Conservation (phyloP, 1,140 invertebrate genomes). For the Caenorhabditis remanei region DNA sequence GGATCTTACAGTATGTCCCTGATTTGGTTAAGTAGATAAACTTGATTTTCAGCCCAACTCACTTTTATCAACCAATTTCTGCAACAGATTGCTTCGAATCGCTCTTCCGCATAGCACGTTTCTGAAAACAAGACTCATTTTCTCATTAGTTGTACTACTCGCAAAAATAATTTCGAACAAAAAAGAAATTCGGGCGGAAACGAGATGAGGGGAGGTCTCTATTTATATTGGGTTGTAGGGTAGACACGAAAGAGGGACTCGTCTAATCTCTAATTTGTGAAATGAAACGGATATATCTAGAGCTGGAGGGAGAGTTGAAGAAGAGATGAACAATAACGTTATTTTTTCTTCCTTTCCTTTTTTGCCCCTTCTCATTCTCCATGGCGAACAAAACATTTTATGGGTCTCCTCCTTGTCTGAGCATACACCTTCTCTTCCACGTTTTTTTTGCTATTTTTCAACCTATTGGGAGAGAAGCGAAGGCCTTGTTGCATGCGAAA, state of each 20-base stretch:
- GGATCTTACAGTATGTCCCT: no score
- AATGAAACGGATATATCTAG: slow-evolving; percentile 14
- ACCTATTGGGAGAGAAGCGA: neutral
- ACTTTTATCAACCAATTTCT: no score
- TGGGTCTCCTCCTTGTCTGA: slow-evolving; percentile 22
- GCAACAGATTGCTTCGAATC: no score
- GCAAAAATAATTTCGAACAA: neutral
- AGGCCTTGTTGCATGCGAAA: neutral
- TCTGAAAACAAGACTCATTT: no score
- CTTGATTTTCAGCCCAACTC: neutral
- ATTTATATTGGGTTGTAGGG: neutral
- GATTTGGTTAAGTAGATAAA: no score
- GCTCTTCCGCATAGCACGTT: no score
- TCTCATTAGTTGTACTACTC: no score
- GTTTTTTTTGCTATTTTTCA: neutral
- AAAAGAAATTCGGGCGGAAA: neutral
- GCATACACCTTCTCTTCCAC: neutral
- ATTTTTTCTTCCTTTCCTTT: neutral
- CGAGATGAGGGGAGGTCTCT: neutral
- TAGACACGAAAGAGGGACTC: neutral
- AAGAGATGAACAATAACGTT: slow-evolving; percentile 40
- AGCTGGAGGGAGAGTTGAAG: neutral
- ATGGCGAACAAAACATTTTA: slow-evolving; percentile 48
- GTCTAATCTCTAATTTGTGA: slow-evolving; percentile 26
- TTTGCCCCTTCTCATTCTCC: slow-evolving; percentile 1